Percentiles rank a stretch among this genome's conserved stretches.
phyloP scores from a whole-genome alignment of 1,140 invertebrate genomes.

The Ceratina australensis region DNA sequence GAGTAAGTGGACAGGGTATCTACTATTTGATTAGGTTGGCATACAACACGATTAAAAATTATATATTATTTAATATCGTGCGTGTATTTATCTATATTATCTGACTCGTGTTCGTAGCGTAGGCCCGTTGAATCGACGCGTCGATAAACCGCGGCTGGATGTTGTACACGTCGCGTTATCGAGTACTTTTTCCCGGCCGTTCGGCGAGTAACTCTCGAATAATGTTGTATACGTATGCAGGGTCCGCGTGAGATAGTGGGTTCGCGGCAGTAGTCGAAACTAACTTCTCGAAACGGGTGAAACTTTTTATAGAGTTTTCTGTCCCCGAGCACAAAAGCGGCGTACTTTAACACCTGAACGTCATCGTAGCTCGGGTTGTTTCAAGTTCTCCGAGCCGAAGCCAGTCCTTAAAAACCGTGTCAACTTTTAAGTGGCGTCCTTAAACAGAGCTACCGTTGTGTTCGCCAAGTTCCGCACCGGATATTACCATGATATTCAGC shows the following conservation, averaged over 20 bases:
- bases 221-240: conserved; percentile 1
- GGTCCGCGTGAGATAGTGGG: conserved; percentile 12
- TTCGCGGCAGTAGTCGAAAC: conserved; percentile 31
- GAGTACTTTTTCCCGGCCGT: neutral
- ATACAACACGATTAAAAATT: no score
- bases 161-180: neutral
- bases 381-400: conserved; percentile 25
- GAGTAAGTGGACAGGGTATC: no score
- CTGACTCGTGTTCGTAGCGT: no score
- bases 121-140: neutral
- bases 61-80: no score
- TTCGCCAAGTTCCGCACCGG: neutral
- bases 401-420: conserved; percentile 49
- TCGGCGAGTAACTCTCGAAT: conserved; percentile 15
- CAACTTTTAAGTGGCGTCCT: conserved; percentile 15
- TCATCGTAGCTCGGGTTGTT: conserved; percentile 38
- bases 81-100: no score
- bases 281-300: conserved; percentile 23
- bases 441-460: neutral
- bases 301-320: conserved; percentile 44
- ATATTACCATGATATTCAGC: neutral
- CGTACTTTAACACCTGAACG: conserved; percentile 35
- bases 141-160: neutral
- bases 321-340: conserved; percentile 16
- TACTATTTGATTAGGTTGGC: no score